Evolutionary conservation across 2,888 invertebrate species (phyloP).

Genomic region (Rhagonycha lutea): DNA sequence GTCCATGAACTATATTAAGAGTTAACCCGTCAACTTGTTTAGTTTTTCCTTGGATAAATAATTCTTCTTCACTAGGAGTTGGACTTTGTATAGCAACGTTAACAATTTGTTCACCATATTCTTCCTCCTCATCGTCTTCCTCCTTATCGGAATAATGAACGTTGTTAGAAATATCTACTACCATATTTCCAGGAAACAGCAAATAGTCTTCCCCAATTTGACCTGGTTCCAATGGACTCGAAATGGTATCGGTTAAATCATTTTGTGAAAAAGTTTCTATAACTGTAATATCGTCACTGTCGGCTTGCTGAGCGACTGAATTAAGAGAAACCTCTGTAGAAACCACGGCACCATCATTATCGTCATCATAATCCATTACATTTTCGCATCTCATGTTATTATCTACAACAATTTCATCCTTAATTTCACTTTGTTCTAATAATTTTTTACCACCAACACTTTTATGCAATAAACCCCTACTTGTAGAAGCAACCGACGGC

Average conservation of each 20-base stretch:
- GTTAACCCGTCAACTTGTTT: constrained; percentile 43
- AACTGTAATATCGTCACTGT: constrained; percentile 62
- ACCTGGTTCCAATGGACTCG: constrained; percentile 63
- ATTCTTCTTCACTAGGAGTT: constrained; percentile 53
- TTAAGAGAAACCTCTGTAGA: constrained; percentile 63
- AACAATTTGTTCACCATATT: constrained; percentile 44
- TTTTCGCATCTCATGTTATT: constrained; percentile 57
- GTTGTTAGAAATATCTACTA: constrained; percentile 62
- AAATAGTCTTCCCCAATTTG: constrained; percentile 66
- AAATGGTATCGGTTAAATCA: constrained; percentile 61
- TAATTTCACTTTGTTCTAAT: constrained; percentile 36
- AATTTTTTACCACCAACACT: constrained; percentile 39
- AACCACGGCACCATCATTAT: constrained; percentile 61
- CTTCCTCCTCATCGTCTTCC: constrained; percentile 46
- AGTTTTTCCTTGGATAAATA: constrained; percentile 51
- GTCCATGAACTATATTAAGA: constrained; percentile 48
- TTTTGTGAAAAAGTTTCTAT: constrained; percentile 61
- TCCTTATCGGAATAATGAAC: constrained; percentile 60
- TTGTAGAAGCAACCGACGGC: constrained; percentile 41
- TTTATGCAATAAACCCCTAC: constrained; percentile 39
- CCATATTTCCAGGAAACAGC: constrained; percentile 65
- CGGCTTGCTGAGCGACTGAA: constrained; percentile 62
- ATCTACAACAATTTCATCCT: constrained; percentile 45
- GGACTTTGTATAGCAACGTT: constrained; percentile 53
- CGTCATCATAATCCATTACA: constrained; percentile 64